Evolutionary conservation across 2,888 invertebrate species (phyloP).

Genomic region (Oasisia sp.): DNA sequence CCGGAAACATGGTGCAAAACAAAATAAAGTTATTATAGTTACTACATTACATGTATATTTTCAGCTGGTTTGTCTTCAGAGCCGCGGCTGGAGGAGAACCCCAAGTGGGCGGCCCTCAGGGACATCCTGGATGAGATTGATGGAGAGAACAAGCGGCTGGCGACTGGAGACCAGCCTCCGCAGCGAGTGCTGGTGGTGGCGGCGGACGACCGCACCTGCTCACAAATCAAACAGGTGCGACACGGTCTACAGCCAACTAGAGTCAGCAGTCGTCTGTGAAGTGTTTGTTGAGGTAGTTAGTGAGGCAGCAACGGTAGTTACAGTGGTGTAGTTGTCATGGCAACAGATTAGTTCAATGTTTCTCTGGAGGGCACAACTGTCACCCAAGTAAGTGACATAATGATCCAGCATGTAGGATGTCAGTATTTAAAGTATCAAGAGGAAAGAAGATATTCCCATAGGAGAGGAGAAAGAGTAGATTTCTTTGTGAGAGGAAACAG

Average conservation of each 20-base stretch:
- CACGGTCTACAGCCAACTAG: neutral
- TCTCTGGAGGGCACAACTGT: neutral
- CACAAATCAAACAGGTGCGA: slow-evolving; percentile 72
- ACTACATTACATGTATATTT: too few species aligned
- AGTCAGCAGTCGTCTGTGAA: neutral
- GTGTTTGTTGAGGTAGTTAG: neutral
- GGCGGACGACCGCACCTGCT: slow-evolving; percentile 83
- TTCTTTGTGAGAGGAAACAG: too few species aligned
- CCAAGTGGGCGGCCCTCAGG: slow-evolving; percentile 87
- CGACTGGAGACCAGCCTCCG: slow-evolving; percentile 66
- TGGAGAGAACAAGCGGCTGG: slow-evolving; percentile 82
- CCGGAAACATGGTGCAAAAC: too few species aligned
- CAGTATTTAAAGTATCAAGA: too few species aligned
- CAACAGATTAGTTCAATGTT: neutral
- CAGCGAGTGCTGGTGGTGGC: slow-evolving; percentile 84
- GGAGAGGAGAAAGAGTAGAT: too few species aligned
- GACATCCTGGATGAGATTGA: slow-evolving; percentile 89
- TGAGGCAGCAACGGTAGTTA: neutral
- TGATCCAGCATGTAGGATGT: too few species aligned
- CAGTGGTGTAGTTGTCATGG: neutral
- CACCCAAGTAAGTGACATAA: too few species aligned
- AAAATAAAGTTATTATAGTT: too few species aligned
- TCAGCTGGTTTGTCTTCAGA: neutral
- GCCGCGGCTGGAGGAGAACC: slow-evolving; percentile 79
- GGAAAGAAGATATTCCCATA: too few species aligned